Base-by-base conservation (phyloP, 2,888 invertebrate genomes). In the Limenitis camilla region DNA sequence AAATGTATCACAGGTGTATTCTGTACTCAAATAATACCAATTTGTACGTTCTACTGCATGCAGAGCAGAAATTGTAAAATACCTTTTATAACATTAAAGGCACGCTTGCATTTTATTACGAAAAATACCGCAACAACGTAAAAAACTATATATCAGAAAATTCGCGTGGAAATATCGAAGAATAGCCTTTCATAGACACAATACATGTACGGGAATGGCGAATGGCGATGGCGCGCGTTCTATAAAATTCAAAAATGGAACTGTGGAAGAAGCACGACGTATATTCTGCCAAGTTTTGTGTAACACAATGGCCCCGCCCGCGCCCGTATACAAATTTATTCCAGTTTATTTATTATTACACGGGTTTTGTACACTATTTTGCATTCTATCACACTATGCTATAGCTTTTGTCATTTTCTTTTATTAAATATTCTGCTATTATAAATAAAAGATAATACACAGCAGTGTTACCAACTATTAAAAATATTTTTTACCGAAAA, bases 231-330 rank as follows among this genome's bases (percentile, higher is more conserved):
- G 64, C 60, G 60, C 57, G 59, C 65, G 62, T 64, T 68, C 62
- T 69, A 72, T 68, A 63, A 71, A 67, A 72, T 74, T 73, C 67
- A 67, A 69, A 74, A 74, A 72, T 67, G 65, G 67, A 65, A 69
- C 65, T 64, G 64, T 61, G 60, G 66, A 71, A 72, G 71, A 72
- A 71, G 66, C 61, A 61, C 62, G 52, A 55, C 64, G 62, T 68
- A 66, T 65, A 68, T 71, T 68, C 68, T 63, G 65, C 61, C 30
- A 61, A 66, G 65, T 70, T 68, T 67, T 69, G 67, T 68, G 59
- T 33, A 32, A 48, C 39, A 57, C 51, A 57, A 54, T 52, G 39
- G 39, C 48, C 48, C 36, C 49, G 40, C 42, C 51, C 28, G 49
- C 49, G 45, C 41, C 49, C 28, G 49, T 45, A 52, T 38, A 41